phyloP scores from a whole-genome alignment of 2,113 vertebrate species.

The Leiothrix lutea region DNA sequence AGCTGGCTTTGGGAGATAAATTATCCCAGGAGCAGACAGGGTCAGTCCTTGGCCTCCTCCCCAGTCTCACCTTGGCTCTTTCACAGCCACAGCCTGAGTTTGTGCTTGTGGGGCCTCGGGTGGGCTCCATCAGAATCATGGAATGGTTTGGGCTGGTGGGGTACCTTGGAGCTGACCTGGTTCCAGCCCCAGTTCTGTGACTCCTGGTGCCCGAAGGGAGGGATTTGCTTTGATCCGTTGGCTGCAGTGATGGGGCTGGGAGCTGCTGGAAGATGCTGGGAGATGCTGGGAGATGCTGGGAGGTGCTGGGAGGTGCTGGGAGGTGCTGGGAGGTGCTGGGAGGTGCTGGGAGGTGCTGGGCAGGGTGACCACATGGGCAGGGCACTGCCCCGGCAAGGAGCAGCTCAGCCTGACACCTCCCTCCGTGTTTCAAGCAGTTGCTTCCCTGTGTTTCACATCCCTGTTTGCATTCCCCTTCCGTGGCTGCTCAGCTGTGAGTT shows the following conservation, averaged over 20 bases:
- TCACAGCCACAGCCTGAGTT: accelerated
- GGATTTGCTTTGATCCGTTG: neutral
- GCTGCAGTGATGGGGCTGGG: neutral
- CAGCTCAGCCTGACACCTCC: neutral
- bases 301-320: neutral
- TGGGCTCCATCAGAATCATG: neutral
- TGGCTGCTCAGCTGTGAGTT: neutral
- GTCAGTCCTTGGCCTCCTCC: conserved; percentile 19
- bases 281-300: neutral
- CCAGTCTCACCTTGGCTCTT: neutral
- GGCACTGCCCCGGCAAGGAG: accelerated
- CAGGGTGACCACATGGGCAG: neutral
- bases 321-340: neutral
- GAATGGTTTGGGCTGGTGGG: neutral
- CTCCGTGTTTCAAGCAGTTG: neutral
- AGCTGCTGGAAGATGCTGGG: neutral
- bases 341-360: neutral
- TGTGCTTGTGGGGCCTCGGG: accelerated
- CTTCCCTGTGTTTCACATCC: neutral
- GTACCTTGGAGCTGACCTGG: neutral
- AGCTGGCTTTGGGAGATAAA: conserved; percentile 22
- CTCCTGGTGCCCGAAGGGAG: neutral
- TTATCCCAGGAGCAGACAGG: conserved; percentile 48
- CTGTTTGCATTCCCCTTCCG: neutral
- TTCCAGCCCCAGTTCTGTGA: neutral